Conservation (phyloP, 2,113 vertebrate genomes). For the Phalacrocorax pelagicus region DNA sequence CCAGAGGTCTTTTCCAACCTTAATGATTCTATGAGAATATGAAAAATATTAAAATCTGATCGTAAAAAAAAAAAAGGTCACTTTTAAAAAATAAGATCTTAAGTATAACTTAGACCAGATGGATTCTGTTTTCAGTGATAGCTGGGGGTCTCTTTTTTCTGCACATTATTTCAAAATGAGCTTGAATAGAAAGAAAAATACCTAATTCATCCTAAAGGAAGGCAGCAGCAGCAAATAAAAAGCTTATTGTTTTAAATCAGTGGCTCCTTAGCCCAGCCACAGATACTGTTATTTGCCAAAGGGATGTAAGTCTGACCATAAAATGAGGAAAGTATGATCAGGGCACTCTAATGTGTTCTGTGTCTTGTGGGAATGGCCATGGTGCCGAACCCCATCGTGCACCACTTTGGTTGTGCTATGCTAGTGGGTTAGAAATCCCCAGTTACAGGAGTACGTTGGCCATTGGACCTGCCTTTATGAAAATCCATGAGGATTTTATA, state of each 20-base stretch:
- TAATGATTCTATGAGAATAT: background rate
- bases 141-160: background rate
- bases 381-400: fast-evolving
- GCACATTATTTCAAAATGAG: background rate
- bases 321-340: fast-evolving
- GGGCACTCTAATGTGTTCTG: background rate
- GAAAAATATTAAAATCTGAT: background rate
- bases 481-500: background rate
- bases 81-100: background rate
- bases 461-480: fast-evolving
- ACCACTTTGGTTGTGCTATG: fast-evolving
- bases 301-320: background rate
- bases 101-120: background rate
- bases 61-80: background rate
- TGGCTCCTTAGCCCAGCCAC: background rate
- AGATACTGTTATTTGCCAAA: background rate
- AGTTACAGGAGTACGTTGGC: fast-evolving
- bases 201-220: background rate
- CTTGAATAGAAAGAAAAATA: background rate
- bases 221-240: background rate
- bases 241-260: background rate
- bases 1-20: no score
- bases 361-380: fast-evolving
- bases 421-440: fast-evolving
- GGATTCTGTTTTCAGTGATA: background rate